Evolutionary conservation across 2,888 invertebrate genomes (phyloP), one percentile per base, ranked within the genome.

Genomic region (Lasioglossum leucozonium): DNA sequence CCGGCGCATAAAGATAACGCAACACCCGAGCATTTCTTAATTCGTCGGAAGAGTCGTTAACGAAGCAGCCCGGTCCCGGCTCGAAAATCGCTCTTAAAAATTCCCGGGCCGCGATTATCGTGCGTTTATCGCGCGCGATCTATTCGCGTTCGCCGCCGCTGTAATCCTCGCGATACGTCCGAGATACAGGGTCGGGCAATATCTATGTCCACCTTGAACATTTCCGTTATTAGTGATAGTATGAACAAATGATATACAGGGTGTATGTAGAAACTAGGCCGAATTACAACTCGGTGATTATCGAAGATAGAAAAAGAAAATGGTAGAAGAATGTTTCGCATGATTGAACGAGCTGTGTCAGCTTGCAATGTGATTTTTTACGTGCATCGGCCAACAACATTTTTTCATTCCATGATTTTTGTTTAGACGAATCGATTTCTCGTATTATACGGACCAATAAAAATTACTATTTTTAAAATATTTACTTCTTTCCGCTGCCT

Each of bases 111-210:
- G 69, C 76, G 79, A 88, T 90, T 87, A 90, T 84, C 87, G 55
- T 34, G 58, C 44, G 65, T 77, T 87, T 90, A 90, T 90, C 89
- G 82, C 81, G 90, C 84, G 87, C 89, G 87, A 90, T 90, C 90
- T 79, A 67, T 84, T 83, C 82, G 84, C 81, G 85, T 84, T 86
- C 79, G 85, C 81, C 75, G 69, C n/a, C 58, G 73, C 71, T 62
- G 55, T 55, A 55, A 55, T 55, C n/a, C n/a, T 55, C 55, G 55
- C 55, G 55, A n/a, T 55, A n/a, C 55, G 4, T 8, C 55, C 11
- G 55, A n/a, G 55, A 55, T 55, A n/a, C 55, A n/a, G n/a, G 55
- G n/a, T n/a, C n/a, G 55, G 55, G 55, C n/a, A n/a, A 55, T 55
- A 26, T n/a, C 55, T 55, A 11, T 55, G 11, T 51, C 55, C 11